These are phyloP conservation scores for Nibea albiflora DNA, from an alignment of 2,113 vertebrate genomes.

Conservation along the genomic window DNA sequence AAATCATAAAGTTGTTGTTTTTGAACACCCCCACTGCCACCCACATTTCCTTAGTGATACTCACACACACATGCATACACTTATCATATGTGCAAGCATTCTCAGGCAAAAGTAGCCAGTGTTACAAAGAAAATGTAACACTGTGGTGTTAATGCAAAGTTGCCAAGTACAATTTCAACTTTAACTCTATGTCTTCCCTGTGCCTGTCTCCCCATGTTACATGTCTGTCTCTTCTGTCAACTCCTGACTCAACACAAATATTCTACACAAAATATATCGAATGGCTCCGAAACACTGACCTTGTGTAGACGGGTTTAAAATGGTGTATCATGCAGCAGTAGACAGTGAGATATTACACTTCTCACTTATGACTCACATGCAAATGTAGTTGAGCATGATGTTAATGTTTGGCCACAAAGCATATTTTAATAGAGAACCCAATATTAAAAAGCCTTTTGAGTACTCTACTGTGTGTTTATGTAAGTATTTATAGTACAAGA, in stretches of 20 bases:
- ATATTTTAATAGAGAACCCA: background rate
- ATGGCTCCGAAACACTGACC: background rate
- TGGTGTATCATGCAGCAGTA: background rate
- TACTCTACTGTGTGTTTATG: background rate
- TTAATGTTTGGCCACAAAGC: background rate
- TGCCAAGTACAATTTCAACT: background rate
- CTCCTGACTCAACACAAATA: background rate
- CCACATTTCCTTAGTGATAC: background rate
- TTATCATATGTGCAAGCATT: background rate
- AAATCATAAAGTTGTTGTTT: background rate
- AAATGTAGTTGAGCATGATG: background rate
- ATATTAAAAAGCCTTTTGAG: background rate
- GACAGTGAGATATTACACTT: no score
- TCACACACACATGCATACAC: constrained; percentile 6
- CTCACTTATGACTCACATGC: no score
- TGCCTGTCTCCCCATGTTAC: background rate
- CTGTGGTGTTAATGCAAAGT: background rate
- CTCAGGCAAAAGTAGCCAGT: background rate
- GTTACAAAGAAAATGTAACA: background rate
- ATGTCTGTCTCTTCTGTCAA: background rate
- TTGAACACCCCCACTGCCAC: background rate
- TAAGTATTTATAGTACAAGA: background rate
- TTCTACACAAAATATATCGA: background rate
- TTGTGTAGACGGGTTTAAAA: background rate
- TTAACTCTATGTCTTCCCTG: background rate